Base-by-base conservation (phyloP, 1,140 invertebrate genomes). In the Aphaenogaster rudis region DNA sequence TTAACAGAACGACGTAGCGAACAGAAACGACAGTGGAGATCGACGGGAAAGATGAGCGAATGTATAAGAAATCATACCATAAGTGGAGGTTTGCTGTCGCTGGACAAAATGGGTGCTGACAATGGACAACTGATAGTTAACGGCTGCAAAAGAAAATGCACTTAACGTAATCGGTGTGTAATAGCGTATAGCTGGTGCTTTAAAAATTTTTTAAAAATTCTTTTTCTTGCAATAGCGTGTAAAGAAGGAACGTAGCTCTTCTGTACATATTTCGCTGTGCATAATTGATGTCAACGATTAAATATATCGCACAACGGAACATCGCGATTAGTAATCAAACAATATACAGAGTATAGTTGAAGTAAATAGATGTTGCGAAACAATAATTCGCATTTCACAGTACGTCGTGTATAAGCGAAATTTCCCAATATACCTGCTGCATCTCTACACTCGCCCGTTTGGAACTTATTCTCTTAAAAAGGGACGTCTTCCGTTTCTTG, bases 391-490 rank as follows among this genome's bases (percentile, higher is more conserved):
- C 11, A 61, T 48, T 84, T 33, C 39, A 45, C 21, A 52, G n/a
- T 11, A 39, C 2, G 8, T 39, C 39, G 17, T 59, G 33, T 36
- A 17, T 11, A 36, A 66, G 15, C 21, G 8, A 76, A 61, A 21
- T 59, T 85, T 88, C 94, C 11, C 50, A 36, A 45, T 95, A 91
- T 96, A 98, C 97, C 96, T 98, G 97, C 93, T 98, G 97, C 95
- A 98, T 97, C 95, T 98, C 98, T 66, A 97, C 97, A 91, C 97
- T 98, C 74, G 97, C 98, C 76, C 97, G 96, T 95, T 98, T 99
- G 80, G 97, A 98, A 91, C 98, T 99, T 57, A 99, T 98, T 86
- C 98, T 96, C 0, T 98, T 96, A 92, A 99, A 98, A 28, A 99
- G 96, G 0, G 98, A 99, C 45, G 98, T 97, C 91, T 98, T 97